Base-by-base conservation (phyloP, 2,888 invertebrate species). In the Drosophila multiciliata region DNA sequence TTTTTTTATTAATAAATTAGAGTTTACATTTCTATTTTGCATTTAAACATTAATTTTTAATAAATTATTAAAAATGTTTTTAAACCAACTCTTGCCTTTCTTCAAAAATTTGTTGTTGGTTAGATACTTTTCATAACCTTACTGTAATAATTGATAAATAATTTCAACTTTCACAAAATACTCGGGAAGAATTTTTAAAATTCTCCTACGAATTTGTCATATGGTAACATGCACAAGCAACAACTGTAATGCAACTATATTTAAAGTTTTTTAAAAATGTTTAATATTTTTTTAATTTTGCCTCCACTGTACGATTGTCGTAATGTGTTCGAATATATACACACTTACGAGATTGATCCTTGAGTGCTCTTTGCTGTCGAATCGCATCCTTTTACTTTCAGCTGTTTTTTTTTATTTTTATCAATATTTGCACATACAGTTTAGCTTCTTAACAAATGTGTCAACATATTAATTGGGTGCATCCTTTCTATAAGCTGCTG, bases 401-500 rank as follows among this genome's bases (percentile, higher is more conserved):
- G 7, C 2, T 20, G 7, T 17, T 35, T 52, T 11, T 32, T 11
- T 49, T 38, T 11, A 29, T 17, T 38, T 5, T 2, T 1, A 50
- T 12, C 35, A 35, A 36, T 75, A 61, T 73, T 66, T 71, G 45
- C 35, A 29, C 20, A 57, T 23, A n/a, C n/a, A 66, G 52, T 40
- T 33, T 29, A 54, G 38, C 38, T 74, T 60, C 62, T 72, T 49
- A 70, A 79, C 79, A 79, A 65, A 60, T 75, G 73, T 72, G 73
- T 55, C 75, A 53, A 65, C 60, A 75, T 69, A 73, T 84, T 84
- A 82, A 84, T 82, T 73, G 69, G 52, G 54, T 66, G 42, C 57
- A 59, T 61, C 20, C 48, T 35, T n/a, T 55, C 20, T 45, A 33
- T 42, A 26, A 42, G 32, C 50, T 33, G 29, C 38, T 48, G 48